These are phyloP conservation scores for Euura saliciscinereae DNA, from an alignment of 1,140 invertebrate species.

Conservation along the genomic window DNA sequence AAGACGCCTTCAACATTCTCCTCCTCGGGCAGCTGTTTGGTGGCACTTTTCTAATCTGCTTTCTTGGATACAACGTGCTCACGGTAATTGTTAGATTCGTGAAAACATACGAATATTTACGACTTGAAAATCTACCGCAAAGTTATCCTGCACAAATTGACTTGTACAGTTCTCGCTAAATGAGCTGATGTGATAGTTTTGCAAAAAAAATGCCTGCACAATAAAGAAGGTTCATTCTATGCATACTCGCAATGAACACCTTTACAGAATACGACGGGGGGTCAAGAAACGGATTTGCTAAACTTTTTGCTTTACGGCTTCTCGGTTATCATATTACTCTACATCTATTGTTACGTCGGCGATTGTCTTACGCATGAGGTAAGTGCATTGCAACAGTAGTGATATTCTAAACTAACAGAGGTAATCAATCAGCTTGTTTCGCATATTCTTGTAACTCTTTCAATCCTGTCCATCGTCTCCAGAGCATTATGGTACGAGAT, in stretches of 20 bases:
- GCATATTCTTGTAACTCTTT: not conserved
- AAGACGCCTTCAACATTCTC: constrained; percentile 39
- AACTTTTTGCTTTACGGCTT: constrained; percentile 44
- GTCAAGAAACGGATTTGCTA: constrained; percentile 35
- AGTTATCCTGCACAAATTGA: too few species aligned
- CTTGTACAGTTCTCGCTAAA: too few species aligned
- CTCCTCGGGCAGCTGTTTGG: constrained; percentile 42
- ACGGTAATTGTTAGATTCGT: constrained; percentile 29
- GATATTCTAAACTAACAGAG: not conserved
- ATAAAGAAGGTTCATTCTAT: too few species aligned
- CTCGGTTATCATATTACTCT: constrained; percentile 41
- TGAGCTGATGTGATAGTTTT: too few species aligned
- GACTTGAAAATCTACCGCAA: too few species aligned
- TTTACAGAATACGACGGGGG: constrained; percentile 34
- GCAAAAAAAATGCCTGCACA: too few species aligned
- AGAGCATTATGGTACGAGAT: not conserved
- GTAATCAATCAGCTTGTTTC: too few species aligned
- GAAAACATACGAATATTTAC: too few species aligned
- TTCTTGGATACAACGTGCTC: constrained; percentile 49
- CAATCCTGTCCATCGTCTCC: not conserved
- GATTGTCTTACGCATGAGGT: constrained; percentile 47
- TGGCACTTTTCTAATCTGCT: constrained; percentile 41
- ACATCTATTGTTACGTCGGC: constrained; percentile 40
- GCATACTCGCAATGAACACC: too few species aligned
- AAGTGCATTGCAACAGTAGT: not conserved